Percentiles rank a stretch among this genome's conserved stretches.
Conservation (phyloP, 2,113 vertebrate species). For the Myocastor coypus region DNA sequence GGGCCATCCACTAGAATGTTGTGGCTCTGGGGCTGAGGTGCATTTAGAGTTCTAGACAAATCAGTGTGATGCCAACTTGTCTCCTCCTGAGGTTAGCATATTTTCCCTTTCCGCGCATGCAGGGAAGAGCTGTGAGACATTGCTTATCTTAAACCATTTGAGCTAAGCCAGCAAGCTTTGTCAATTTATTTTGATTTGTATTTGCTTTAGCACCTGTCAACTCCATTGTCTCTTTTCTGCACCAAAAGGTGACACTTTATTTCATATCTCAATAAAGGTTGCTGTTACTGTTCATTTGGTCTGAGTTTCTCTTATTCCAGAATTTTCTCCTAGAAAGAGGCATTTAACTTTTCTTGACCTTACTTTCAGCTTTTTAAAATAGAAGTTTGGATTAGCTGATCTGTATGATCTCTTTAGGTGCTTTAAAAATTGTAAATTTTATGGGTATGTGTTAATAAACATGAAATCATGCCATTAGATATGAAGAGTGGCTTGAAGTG, state of each 20-base stretch:
- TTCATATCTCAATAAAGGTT: neutral
- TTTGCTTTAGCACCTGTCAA: constrained; percentile 24
- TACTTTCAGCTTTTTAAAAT: constrained; percentile 63
- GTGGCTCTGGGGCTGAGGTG: neutral
- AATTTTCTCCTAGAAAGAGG: constrained; percentile 43
- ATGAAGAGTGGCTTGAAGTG: constrained; percentile 65
- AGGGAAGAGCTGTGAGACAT: neutral
- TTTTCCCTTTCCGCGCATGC: neutral
- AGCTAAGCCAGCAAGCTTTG: neutral
- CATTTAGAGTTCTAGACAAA: neutral
- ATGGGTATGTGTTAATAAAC: constrained; percentile 72
- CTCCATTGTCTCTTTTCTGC: neutral
- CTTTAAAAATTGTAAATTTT: constrained; percentile 59
- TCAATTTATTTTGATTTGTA: constrained; percentile 1
- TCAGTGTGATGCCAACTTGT: neutral
- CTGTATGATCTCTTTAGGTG: constrained; percentile 31
- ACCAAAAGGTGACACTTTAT: neutral
- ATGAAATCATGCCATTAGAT: constrained; percentile 56
- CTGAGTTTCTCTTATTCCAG: constrained; percentile 40
- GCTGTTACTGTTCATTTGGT: constrained; percentile 54
- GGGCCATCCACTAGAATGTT: neutral
- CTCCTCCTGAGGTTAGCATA: neutral
- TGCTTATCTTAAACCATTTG: neutral
- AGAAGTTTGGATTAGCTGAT: constrained; percentile 67
- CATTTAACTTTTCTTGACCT: constrained; percentile 74